These are phyloP conservation scores for Rosalia funebris DNA, from an alignment of 2,888 invertebrate genomes.

Conservation along the genomic window DNA sequence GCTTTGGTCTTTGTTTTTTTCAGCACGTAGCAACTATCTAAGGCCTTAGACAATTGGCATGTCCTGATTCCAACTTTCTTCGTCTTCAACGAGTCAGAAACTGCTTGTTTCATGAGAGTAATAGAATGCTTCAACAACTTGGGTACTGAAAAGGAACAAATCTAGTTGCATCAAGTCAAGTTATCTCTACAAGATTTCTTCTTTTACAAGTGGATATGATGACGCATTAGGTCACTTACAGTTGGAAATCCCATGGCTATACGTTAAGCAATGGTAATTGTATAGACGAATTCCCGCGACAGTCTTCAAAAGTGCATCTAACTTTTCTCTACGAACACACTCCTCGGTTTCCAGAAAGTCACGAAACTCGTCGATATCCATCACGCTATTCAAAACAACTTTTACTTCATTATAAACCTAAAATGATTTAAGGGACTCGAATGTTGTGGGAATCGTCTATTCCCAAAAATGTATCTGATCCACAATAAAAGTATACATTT, in stretches of 20 bases:
- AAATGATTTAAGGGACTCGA: constrained; percentile 14
- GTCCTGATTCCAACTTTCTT: background rate
- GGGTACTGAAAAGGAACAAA: constrained; percentile 3
- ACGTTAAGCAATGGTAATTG: constrained; percentile 28
- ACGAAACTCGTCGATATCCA: constrained; percentile 76
- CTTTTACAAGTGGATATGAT: no score
- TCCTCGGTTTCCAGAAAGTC: constrained; percentile 68
- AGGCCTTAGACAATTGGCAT: background rate
- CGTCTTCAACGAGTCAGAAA: background rate
- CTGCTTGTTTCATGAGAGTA: background rate
- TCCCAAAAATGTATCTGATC: no score
- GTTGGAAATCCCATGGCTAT: constrained; percentile 27
- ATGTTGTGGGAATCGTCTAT: no score
- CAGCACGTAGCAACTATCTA: background rate
- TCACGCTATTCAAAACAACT: constrained; percentile 81
- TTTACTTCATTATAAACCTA: constrained; percentile 74
- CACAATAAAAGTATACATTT: no score
- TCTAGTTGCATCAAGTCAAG: no score
- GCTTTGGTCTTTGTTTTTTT: background rate
- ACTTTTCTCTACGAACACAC: constrained; percentile 18
- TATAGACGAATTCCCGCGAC: constrained; percentile 33
- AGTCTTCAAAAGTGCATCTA: constrained; percentile 21
- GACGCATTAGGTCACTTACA: no score
- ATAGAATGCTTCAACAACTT: background rate
- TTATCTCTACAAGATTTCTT: no score